Evolutionary conservation across 2,797 vertebrate species (phyloP).

Genomic region (Premnoplex brunnescens): DNA sequence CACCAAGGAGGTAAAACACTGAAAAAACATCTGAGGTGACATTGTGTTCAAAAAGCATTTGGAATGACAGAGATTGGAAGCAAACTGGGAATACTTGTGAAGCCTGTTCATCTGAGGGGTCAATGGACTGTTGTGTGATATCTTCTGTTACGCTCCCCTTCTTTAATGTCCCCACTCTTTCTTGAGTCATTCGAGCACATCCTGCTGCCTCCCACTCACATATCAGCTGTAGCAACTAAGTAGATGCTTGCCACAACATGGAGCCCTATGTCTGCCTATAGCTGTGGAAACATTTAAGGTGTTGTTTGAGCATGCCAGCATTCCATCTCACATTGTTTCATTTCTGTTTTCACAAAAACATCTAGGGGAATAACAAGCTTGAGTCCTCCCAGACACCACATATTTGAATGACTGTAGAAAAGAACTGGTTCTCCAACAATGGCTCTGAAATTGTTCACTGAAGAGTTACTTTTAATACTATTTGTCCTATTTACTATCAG

Average conservation of each 20-base stretch:
- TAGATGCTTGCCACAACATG: background rate
- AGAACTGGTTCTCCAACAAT: background rate
- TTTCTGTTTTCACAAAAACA: background rate
- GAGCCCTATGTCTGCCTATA: background rate
- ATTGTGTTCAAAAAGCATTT: background rate
- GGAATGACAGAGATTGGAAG: background rate
- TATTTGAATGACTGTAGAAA: background rate
- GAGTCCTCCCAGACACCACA: background rate
- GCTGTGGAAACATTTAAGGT: background rate
- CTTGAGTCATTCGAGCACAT: background rate
- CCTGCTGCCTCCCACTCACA: background rate
- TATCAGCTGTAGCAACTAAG: background rate
- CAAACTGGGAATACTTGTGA: background rate
- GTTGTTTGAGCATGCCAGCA: background rate
- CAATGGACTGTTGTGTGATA: background rate
- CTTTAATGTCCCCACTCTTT: background rate
- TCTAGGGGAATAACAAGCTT: background rate
- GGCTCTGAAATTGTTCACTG: background rate
- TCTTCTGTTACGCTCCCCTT: background rate
- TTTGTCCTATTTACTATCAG: background rate
- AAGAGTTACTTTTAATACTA: background rate
- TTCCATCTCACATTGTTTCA: rapidly evolving
- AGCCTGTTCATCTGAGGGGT: background rate
- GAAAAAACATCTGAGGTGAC: background rate
- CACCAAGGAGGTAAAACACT: background rate